Evolutionary conservation across 2,797 vertebrate genomes (phyloP).

Genomic region (Champsocephalus esox): DNA sequence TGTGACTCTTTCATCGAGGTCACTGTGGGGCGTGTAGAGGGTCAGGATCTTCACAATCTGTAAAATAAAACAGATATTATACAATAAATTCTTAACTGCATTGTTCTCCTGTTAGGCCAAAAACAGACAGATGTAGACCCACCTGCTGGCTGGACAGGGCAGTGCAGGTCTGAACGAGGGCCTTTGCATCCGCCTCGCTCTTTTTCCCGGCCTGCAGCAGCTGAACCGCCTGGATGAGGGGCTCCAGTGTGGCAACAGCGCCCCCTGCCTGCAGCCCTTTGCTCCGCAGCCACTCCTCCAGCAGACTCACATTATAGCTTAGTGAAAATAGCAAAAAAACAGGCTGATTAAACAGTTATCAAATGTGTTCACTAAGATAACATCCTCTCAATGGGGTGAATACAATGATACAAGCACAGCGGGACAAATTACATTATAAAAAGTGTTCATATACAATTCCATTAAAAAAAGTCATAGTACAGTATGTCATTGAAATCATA

Average conservation of each 20-base stretch:
- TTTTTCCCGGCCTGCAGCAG: slow-evolving; percentile 88
- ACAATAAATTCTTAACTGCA: not conserved
- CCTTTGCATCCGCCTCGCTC: slow-evolving; percentile 77
- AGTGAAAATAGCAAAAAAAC: not conserved
- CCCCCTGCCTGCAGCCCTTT: slow-evolving; percentile 81
- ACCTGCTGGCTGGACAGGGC: slow-evolving; percentile 86
- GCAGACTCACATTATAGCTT: slow-evolving; percentile 85
- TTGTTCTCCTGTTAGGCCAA: too few species aligned
- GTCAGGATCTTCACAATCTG: slow-evolving; percentile 89
- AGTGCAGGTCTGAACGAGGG: slow-evolving; percentile 84
- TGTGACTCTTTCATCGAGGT: slow-evolving; percentile 86
- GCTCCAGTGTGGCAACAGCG: slow-evolving; percentile 78
- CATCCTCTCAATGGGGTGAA: not conserved
- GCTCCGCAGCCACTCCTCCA: slow-evolving; percentile 88
- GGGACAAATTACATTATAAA: not conserved
- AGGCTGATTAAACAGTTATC: not conserved
- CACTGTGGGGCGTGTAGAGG: slow-evolving; percentile 84
- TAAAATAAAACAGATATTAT: slow-evolving; percentile 1
- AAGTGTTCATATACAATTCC: not conserved
- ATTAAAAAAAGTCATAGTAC: too few species aligned
- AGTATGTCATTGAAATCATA: too few species aligned
- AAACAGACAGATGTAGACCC: slow-evolving; percentile 23
- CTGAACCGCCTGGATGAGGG: slow-evolving; percentile 87
- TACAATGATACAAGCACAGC: not conserved
- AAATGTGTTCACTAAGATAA: not conserved